phyloP scores from a whole-genome alignment of 2,113 vertebrate species.

The Diadophis punctatus region DNA sequence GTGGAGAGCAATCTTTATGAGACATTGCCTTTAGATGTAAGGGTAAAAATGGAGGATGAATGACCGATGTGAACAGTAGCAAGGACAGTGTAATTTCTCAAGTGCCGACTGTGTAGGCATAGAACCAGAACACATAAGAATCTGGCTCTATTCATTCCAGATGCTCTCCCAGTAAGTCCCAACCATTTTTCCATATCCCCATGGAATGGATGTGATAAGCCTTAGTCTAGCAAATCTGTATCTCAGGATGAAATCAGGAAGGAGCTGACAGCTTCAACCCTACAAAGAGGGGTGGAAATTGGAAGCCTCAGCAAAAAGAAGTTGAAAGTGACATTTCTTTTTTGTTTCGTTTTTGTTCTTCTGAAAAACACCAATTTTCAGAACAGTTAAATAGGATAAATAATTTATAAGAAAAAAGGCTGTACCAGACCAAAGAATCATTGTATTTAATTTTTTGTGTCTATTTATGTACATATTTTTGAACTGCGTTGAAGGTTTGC shows the following conservation, averaged over 20 bases:
- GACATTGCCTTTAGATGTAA: slow-evolving; percentile 70
- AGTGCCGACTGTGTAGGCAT: background rate
- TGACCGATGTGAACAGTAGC: slow-evolving; percentile 14
- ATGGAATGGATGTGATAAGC: background rate
- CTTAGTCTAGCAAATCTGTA: background rate
- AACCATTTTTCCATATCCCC: background rate
- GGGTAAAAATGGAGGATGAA: slow-evolving; percentile 62
- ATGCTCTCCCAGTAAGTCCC: background rate
- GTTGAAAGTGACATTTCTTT: background rate
- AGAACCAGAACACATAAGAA: background rate
- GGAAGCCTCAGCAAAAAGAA: background rate
- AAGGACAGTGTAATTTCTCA: background rate
- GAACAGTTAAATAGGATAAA: background rate
- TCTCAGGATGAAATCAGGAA: background rate
- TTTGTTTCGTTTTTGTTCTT: background rate
- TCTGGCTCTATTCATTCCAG: background rate
- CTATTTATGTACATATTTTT: background rate
- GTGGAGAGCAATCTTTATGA: slow-evolving; percentile 76
- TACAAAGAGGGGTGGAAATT: background rate
- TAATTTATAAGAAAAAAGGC: background rate
- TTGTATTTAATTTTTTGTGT: slow-evolving; percentile 4
- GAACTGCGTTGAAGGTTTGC: background rate
- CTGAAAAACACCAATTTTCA: background rate
- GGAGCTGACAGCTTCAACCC: background rate
- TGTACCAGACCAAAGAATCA: background rate